Percentiles rank a stretch among this genome's conserved stretches.
These are phyloP conservation scores for Lucilia sericata DNA, from an alignment of 1,140 invertebrate species.

Conservation along the genomic window DNA sequence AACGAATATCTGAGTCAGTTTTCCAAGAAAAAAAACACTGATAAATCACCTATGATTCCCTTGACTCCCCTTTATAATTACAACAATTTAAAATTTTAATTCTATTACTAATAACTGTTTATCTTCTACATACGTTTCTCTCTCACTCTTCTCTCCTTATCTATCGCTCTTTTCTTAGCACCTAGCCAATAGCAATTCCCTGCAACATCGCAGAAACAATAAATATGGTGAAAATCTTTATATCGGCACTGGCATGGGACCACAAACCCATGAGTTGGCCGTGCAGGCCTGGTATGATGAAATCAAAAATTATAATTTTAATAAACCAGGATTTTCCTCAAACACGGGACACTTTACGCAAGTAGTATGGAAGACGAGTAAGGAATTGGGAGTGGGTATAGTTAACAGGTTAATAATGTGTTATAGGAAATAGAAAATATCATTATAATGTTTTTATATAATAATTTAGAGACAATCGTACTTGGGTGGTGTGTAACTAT, in stretches of 20 bases:
- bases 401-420: slow-evolving; percentile 68
- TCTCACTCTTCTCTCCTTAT: too few relatives aligned
- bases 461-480: slow-evolving; percentile 51
- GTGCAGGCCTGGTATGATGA: slow-evolving; percentile 74
- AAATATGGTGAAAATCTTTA: slow-evolving; percentile 86
- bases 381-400: slow-evolving; percentile 77
- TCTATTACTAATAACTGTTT: neutral
- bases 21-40: too few relatives aligned
- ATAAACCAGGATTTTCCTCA: slow-evolving; percentile 74
- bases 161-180: neutral
- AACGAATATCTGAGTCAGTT: too few relatives aligned
- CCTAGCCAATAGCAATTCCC: slow-evolving; percentile 35
- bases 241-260: slow-evolving; percentile 72
- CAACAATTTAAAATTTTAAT: too few relatives aligned
- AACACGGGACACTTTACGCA: slow-evolving; percentile 77
- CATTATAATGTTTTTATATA: too few relatives aligned
- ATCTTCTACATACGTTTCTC: neutral
- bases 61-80: too few relatives aligned
- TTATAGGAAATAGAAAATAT: too few relatives aligned
- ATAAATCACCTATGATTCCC: too few relatives aligned
- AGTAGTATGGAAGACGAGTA: slow-evolving; percentile 77
- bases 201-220: slow-evolving; percentile 76
- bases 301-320: slow-evolving; percentile 70
- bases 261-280: slow-evolving; percentile 70
- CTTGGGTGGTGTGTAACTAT: slow-evolving; percentile 61